Percentiles rank a stretch among this genome's conserved stretches.
phyloP scores from a whole-genome alignment of 2,113 vertebrate species.

The Craseonycteris thonglongyai region DNA sequence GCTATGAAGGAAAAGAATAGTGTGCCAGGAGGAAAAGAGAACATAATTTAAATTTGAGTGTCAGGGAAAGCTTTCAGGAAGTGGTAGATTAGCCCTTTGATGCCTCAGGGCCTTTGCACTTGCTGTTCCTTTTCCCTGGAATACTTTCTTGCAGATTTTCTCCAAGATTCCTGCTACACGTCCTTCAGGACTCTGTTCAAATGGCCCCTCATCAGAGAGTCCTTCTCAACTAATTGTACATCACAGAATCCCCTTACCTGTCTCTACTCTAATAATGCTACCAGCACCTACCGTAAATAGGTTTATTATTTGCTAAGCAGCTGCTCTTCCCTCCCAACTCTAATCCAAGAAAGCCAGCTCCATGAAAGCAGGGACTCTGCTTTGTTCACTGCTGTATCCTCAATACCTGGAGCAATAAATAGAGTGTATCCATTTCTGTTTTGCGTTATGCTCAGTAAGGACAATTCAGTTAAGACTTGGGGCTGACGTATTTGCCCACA shows the following conservation, averaged over 20 bases:
- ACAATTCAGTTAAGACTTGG: neutral
- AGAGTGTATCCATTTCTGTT: neutral
- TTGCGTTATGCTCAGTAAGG: neutral
- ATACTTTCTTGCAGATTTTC: neutral
- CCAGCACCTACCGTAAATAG: neutral
- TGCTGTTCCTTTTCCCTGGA: neutral
- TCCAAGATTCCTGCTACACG: neutral
- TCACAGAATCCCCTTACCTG: neutral
- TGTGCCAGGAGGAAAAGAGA: neutral
- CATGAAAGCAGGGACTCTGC: neutral
- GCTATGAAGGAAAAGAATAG: neutral
- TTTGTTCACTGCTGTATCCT: neutral
- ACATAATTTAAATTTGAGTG: neutral
- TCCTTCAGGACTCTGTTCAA: neutral
- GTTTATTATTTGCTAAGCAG: neutral
- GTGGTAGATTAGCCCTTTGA: neutral
- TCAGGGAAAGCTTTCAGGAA: neutral
- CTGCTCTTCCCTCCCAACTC: neutral
- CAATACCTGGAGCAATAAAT: neutral
- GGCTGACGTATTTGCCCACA: neutral
- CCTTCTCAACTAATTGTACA: neutral
- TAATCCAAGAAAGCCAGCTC: neutral
- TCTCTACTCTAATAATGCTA: neutral
- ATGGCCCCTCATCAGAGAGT: neutral
- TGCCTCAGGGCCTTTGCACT: neutral